A percentile compares a stretch with the other conserved stretches of the same genome.
These are phyloP conservation scores for Azorinus chamasolen DNA, from an alignment of 2,888 invertebrate species.

Conservation along the genomic window DNA sequence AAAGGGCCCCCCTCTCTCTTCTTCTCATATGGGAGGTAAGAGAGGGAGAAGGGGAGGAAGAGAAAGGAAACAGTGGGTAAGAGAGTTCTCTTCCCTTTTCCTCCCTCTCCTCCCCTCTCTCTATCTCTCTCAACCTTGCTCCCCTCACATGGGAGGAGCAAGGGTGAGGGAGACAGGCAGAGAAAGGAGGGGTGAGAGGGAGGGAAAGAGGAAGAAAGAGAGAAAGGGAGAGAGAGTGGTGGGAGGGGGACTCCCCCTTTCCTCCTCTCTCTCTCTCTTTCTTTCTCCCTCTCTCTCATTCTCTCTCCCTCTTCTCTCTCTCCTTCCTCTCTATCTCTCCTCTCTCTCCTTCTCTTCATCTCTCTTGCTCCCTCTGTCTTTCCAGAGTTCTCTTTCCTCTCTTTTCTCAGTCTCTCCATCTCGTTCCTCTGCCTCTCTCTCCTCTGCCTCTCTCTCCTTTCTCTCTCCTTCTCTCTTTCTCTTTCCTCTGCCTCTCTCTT, in stretches of 20 bases:
- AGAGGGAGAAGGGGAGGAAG: not conserved
- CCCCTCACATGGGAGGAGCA: not conserved
- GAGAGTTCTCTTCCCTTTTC: not conserved
- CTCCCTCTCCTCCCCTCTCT: conserved; percentile 11
- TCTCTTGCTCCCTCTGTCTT: not conserved
- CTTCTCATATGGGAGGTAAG: no score
- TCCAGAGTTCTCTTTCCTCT: not conserved
- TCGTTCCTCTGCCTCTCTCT: not conserved
- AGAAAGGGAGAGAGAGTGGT: conserved; percentile 5
- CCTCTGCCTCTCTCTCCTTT: not conserved
- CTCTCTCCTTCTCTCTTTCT: not conserved
- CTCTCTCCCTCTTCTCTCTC: not conserved
- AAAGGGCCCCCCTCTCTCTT: no score
- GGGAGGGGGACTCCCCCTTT: not conserved
- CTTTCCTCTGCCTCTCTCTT: no score
- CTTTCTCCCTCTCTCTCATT: not conserved
- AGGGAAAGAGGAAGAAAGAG: conserved; percentile 11
- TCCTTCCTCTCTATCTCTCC: no score
- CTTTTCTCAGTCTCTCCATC: not conserved
- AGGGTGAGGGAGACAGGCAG: not conserved
- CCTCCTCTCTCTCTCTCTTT: not conserved
- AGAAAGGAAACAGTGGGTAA: not conserved
- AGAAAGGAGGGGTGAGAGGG: conserved; percentile 9
- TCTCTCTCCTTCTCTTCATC: not conserved
- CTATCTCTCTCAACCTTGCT: not conserved